Percentiles rank a stretch among this genome's conserved stretches.
Evolutionary conservation across 2,113 vertebrate species (phyloP).

Genomic region (Sturnus vulgaris): DNA sequence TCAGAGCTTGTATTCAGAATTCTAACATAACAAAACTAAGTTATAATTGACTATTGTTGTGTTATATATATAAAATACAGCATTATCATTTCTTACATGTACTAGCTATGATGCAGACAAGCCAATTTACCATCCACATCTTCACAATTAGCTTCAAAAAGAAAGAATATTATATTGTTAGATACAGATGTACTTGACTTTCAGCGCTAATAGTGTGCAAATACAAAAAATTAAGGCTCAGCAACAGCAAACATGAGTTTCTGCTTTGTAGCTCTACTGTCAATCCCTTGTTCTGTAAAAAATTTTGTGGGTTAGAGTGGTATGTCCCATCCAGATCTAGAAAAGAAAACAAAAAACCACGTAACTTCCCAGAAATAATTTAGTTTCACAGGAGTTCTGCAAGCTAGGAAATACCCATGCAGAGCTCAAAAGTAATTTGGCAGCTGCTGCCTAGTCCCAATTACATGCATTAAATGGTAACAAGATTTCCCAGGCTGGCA

Average conservation of each 20-base stretch:
- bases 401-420: background rate
- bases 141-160: background rate
- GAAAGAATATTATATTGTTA: background rate
- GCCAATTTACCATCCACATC: background rate
- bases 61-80: background rate
- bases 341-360: background rate
- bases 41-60: background rate
- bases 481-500: background rate
- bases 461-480: background rate
- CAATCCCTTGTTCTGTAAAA: background rate
- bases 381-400: background rate
- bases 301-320: background rate
- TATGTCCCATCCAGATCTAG: background rate
- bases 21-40: background rate
- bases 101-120: background rate
- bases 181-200: background rate
- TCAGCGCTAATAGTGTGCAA: background rate
- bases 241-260: background rate
- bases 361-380: background rate
- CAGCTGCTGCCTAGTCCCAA: background rate
- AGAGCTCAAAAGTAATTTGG: background rate
- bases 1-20: background rate
- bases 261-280: background rate
- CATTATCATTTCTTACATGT: background rate
- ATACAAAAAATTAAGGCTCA: background rate